Base-by-base conservation (phyloP, 2,888 invertebrate species). In the Macrophya annulata region DNA sequence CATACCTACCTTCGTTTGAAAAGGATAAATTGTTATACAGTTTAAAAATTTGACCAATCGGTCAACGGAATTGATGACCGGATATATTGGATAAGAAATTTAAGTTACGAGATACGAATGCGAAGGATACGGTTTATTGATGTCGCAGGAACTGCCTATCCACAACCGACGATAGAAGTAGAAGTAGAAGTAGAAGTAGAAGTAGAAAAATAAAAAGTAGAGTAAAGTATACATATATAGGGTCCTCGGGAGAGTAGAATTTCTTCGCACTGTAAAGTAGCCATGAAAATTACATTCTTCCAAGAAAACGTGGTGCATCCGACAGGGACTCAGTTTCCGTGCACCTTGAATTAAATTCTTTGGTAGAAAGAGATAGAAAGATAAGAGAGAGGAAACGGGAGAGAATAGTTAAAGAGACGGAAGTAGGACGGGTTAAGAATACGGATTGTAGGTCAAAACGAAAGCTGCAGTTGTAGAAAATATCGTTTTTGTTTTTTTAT, bases 271-370 rank as follows among this genome's bases (percentile, higher is more conserved):
- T 59, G 59, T 21, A 83, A 83, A 68, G 83, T 65, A 71, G 83
- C 86, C 86, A 88, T 88, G 90, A 90, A 90, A 91, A 91, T 91
- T 91, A 90, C 91, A 92, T 92, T 91, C 90, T 88, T 89, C 86
- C 86, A 87, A 86, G 86, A 85, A 87, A 88, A 86, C 87, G 87
- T 86, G 88, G 86, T 85, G 84, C 83, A 71, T 83, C 83, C 45
- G 83, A 81, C 81, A 65, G 48, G 71, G 65, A 81, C 81, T 48
- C 79, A 68, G 83, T 48, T 65, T 65, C 48, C 68, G 43, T 83
- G 48, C 83, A 83, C 48, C 83, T 83, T 68, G 83, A 48, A 83
- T 83, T 71, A 83, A 83, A 83, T 83, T 83, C 83, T 83, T 83
- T n/a, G 51, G n/a, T 31, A 71, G 83, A 83, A 21, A 68, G 45